Base-by-base conservation (phyloP, 2,888 invertebrate species). In the Phortica magna region DNA sequence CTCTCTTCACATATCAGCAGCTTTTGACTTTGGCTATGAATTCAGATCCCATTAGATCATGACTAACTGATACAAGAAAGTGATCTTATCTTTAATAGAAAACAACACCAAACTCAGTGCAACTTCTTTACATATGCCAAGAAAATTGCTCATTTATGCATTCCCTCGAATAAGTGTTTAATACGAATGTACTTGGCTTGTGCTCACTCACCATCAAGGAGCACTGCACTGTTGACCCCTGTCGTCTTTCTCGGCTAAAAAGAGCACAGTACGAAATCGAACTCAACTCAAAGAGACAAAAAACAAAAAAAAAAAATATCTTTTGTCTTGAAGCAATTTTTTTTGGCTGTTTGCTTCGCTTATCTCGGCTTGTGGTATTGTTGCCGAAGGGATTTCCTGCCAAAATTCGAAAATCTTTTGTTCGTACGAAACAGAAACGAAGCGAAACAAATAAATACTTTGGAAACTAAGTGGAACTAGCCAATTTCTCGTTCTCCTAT, bases 321-420 rank as follows among this genome's bases (percentile, higher is more conserved):
- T 55, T 53, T 71, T 71, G 70, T 71, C 31, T 53, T 71, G 12
- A n/a, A 53, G 10, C 55, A 43, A 55, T 71, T 55, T 70, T 74
- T 73, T 81, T 75, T 78, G 77, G 78, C 76, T 82, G 80, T 82
- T 88, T 76, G 79, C 79, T 65, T 79, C 74, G 81, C 83, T 85
- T 87, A 86, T 84, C 81, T 81, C 83, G 84, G 89, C 87, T 88
- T 85, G 87, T 82, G 88, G 87, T 82, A 86, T 87, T 89, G 84
- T 86, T 83, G 80, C 78, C 77, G 78, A 68, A 79, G 76, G 65
- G 76, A 76, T 78, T 75, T 79, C 74, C 72, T 72, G 42, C 22
- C 12, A 57, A 43, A 22, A 61, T 17, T 17, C 17, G 22, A 59
- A 68, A 48, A 17, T 71, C 59, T 67, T 73, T 79, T 77, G 73